phyloP scores from a whole-genome alignment of 2,888 invertebrate genomes.

The Marronus borbonicus region DNA sequence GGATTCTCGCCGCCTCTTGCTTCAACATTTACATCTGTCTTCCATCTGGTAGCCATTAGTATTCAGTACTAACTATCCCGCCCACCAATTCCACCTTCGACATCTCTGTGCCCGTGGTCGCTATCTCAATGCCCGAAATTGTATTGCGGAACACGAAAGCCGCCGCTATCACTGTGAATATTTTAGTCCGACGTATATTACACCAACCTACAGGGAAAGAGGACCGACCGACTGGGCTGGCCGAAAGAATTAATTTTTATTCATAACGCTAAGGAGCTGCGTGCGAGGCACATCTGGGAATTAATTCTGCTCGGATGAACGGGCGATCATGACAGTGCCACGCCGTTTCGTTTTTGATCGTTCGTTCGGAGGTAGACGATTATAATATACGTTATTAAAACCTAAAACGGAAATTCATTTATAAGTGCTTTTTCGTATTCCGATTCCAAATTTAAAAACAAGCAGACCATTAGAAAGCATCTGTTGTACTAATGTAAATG shows the following conservation, averaged over 20 bases:
- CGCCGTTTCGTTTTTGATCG: background rate
- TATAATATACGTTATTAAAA: background rate
- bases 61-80: constrained; percentile 55
- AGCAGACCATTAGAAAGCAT: no score
- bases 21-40: constrained; percentile 46
- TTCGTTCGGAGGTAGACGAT: background rate
- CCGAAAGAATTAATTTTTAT: constrained; percentile 42
- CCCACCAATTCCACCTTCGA: background rate
- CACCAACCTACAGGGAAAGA: background rate
- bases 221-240: background rate
- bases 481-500: no score
- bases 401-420: no score
- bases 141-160: constrained; percentile 55
- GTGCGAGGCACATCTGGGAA: constrained; percentile 24
- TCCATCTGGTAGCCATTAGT: constrained; percentile 60
- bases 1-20: constrained; percentile 48
- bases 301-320: constrained; percentile 16
- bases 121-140: constrained; percentile 58
- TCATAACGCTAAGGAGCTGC: constrained; percentile 7
- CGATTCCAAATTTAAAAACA: no score
- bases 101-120: constrained; percentile 22
- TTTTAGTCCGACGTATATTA: constrained; percentile 40
- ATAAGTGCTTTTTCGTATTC: no score
- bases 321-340: background rate
- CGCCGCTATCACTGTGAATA: constrained; percentile 52